Evolutionary conservation across 92 coral and sea anemone genomes (phyloP).

Genomic region (Palythoa grandiflora): DNA sequence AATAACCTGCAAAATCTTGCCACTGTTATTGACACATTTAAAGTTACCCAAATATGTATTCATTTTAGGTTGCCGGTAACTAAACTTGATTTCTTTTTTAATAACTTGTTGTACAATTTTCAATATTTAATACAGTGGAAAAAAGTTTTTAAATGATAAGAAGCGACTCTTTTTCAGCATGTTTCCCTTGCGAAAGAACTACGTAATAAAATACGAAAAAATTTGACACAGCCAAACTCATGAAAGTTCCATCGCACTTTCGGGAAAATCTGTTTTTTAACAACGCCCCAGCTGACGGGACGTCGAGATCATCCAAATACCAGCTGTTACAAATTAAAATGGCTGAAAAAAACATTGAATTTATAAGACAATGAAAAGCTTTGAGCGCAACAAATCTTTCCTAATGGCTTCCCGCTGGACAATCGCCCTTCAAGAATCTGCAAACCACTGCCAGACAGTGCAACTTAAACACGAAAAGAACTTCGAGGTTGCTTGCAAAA

Average conservation of each 20-base stretch:
- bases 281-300: neutral
- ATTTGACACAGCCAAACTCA: too few species aligned
- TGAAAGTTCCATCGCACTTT: neutral
- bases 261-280: neutral
- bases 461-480: constrained; percentile 22
- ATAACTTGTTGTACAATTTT: neutral
- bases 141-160: neutral
- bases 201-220: neutral
- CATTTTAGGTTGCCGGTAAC: neutral
- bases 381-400: neutral
- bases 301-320: neutral
- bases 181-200: neutral
- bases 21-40: too few species aligned
- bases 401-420: constrained; percentile 22
- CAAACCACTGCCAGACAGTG: neutral
- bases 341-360: neutral
- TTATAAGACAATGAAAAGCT: neutral
- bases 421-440: neutral
- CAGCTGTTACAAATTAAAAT: neutral
- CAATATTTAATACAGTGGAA: neutral
- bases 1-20: neutral
- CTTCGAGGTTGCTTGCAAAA: neutral
- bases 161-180: neutral
- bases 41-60: too few species aligned
- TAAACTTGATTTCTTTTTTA: neutral